These are phyloP conservation scores for Leuctra nigra DNA, from an alignment of 2,888 invertebrate genomes.

Conservation along the genomic window DNA sequence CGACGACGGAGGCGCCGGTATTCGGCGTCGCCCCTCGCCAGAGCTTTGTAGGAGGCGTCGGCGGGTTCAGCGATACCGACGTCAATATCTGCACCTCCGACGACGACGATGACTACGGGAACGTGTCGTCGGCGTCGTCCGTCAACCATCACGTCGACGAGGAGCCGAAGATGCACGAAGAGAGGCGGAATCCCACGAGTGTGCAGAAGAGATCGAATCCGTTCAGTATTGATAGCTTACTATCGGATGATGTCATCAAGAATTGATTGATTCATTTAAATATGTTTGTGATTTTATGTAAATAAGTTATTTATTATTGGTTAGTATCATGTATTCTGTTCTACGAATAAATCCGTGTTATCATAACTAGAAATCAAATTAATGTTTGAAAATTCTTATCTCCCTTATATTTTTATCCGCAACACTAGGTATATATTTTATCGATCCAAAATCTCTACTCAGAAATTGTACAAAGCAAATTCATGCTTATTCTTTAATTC, in stretches of 20 bases:
- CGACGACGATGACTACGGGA: slow-evolving; percentile 9
- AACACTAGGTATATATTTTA: too few relatives aligned
- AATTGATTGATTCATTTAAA: background rate
- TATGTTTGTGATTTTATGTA: background rate
- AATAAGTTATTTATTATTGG: slow-evolving; percentile 13
- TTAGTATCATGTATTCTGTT: too few relatives aligned
- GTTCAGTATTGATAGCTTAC: slow-evolving; percentile 33
- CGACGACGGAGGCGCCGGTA: slow-evolving; percentile 1
- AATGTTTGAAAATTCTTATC: too few relatives aligned
- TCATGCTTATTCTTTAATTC: too few relatives aligned
- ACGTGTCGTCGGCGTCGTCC: slow-evolving; percentile 9
- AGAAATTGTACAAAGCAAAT: too few relatives aligned
- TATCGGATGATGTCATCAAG: slow-evolving; percentile 21
- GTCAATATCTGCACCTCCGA: slow-evolving; percentile 6
- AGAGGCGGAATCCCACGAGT: background rate
- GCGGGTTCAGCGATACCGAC: slow-evolving; percentile 1
- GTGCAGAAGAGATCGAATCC: slow-evolving; percentile 27
- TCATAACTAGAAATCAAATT: too few relatives aligned
- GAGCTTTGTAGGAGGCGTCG: too few relatives aligned
- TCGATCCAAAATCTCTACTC: too few relatives aligned
- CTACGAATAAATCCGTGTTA: background rate
- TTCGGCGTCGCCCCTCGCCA: background rate
- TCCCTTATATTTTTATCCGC: too few relatives aligned
- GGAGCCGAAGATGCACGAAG: background rate
- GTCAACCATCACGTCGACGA: slow-evolving; percentile 6